phyloP scores from a whole-genome alignment of 2,888 invertebrate species.

The Eupithecia exiguata region DNA sequence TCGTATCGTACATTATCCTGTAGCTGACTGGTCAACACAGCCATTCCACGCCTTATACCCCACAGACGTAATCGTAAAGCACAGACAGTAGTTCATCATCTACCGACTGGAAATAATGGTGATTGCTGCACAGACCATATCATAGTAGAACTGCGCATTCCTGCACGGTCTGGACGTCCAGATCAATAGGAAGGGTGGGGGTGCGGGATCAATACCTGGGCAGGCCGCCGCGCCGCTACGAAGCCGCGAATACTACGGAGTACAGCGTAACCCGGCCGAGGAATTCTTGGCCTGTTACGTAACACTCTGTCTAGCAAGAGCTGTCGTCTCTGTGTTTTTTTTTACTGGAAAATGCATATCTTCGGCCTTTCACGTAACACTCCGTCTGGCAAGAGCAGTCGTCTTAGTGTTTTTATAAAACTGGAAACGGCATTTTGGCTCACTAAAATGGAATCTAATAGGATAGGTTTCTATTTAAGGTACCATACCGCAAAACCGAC shows the following conservation, averaged over 20 bases:
- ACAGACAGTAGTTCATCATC: not conserved
- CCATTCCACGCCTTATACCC: not conserved
- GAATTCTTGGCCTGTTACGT: slow-evolving; percentile 72
- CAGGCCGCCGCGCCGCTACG: slow-evolving; percentile 33
- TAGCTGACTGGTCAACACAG: not conserved
- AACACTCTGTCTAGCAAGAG: slow-evolving; percentile 23
- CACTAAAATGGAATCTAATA: not conserved
- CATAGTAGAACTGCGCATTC: slow-evolving; percentile 23
- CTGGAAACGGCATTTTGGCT: not conserved
- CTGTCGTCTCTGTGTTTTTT: not conserved
- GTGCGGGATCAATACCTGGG: slow-evolving; percentile 65
- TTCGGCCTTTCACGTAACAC: slow-evolving; percentile 65
- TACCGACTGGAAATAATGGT: not conserved
- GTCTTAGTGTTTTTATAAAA: not conserved
- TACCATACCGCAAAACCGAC: not conserved
- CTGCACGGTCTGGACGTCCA: slow-evolving; percentile 36
- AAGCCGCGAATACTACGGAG: slow-evolving; percentile 6
- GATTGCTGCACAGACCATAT: not conserved
- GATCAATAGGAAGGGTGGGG: slow-evolving; percentile 50
- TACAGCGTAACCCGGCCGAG: slow-evolving; percentile 50
- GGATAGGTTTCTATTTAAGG: not conserved
- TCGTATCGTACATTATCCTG: not conserved
- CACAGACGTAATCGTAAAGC: not conserved
- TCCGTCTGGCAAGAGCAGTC: slow-evolving; percentile 18
- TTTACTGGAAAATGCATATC: slow-evolving; percentile 45